These are phyloP conservation scores for Uropsilus gracilis DNA, from an alignment of 2,113 vertebrate species.

Conservation along the genomic window DNA sequence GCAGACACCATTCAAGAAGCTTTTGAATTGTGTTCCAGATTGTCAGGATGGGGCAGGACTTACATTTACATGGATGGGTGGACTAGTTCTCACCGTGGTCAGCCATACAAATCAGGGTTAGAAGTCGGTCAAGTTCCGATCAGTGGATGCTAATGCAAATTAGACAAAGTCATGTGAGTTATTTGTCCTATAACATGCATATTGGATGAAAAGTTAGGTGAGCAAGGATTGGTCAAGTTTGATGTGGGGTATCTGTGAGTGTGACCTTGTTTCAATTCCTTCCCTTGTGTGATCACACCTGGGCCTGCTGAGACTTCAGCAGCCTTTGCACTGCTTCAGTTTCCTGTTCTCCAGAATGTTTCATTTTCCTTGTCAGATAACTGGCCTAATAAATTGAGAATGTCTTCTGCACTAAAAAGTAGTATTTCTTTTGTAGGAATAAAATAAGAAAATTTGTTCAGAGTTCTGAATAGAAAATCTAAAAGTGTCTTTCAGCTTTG, in stretches of 20 bases:
- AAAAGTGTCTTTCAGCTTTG: neutral
- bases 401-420: neutral
- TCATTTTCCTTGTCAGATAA: neutral
- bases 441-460: neutral
- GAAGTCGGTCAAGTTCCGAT: no score
- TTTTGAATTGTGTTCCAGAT: neutral
- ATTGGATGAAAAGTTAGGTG: no score
- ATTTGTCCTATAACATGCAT: no score
- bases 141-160: no score
- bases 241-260: no score
- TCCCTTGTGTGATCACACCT: neutral
- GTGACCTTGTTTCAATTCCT: no score
- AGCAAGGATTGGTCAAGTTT: no score
- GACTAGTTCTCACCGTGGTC: no score
- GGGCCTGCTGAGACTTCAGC: neutral
- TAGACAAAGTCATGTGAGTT: no score
- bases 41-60: neutral
- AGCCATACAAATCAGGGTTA: no score
- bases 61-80: neutral
- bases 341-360: neutral
- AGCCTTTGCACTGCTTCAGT: neutral
- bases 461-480: neutral
- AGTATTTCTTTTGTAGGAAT: neutral
- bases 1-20: neutral
- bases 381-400: neutral